Base-by-base conservation (phyloP, 2,797 vertebrate genomes). In the Poecilia gillii region DNA sequence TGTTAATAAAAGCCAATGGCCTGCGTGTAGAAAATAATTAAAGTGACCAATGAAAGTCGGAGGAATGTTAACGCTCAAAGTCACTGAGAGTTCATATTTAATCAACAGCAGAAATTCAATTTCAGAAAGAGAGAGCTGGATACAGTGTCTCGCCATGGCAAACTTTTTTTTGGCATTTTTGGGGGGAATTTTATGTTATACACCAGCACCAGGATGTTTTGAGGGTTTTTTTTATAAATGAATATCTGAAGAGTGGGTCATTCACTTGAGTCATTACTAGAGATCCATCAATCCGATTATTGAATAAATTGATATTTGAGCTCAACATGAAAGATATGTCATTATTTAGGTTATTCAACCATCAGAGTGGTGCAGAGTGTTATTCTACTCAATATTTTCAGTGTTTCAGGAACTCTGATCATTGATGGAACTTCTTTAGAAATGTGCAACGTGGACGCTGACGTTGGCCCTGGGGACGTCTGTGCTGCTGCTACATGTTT, bases 11-110 rank as follows among this genome's bases (percentile, higher is more conserved):
- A 68, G 78, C 85, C 45, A 83, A 82, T 23, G 84, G 79, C 81
- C 41, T 46, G 55, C 72, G 62, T 59, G 76, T 57, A 78, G 77
- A 84, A 79, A 85, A 83, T 85, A 83, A 91, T 91, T 83, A 86
- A 87, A 47, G 72, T 31, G 39, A 74, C 5, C 8, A 70, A 14
- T 49, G 59, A 72, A 62, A 68, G 62, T 73, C 4, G 0, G 25
- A 33, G 77, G 64, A n/a, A 64, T 76, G 47, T 74, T 23, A 13
- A 53, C 41, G 6, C 12, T 71, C 6, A 71, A 16, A 71, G 23
- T 71, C 68, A 28, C 68, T n/a, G 41, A 71, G 6, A 45, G 41
- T 45, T 71, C 12, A 71, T n/a, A 45, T 45, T 43, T n/a, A 45
- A 71, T 45, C 5, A 71, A 45, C n/a, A 45, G 41, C 39, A 45